Base-by-base conservation (phyloP, 2,888 invertebrate species). In the Opisthograptis luteolata region DNA sequence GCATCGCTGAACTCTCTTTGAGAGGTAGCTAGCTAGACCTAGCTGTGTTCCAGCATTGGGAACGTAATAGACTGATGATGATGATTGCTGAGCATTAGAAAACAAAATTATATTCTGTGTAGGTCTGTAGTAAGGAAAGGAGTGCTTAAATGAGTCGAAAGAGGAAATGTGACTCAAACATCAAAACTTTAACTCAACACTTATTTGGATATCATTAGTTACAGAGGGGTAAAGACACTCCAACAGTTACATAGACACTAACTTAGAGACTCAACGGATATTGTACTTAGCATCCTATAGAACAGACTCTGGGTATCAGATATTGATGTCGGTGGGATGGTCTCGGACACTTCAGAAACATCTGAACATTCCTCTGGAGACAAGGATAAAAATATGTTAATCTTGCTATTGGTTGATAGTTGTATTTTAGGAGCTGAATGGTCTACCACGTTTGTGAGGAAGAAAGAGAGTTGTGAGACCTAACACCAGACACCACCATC, bases 251-350 rank as follows among this genome's bases (percentile, higher is more conserved):
- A 31, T 1, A 15, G 24, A 4, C 9, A 45, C 41, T 60, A 58
- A 49, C 54, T 41, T 45, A 55, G 62, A 12, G 87, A 84, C 58
- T 88, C 88, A 65, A 73, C 68, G 3, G 88, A 87, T 62, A 85
- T 87, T 58, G 86, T 86, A 81, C 88, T 88, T 73, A 88, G 68
- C 88, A 87, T 83, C 70, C 85, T 84, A 73, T 66, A 70, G 54
- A 81, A 86, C 42, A 87, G 62, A 47, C 78, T 79, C 37, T 82
- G 79, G 46, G 65, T 53, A 31, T 79, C 80, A 32, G 69, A 62
- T 34, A 40, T 73, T 3, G 39, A 39, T 8, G 39, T 49, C 56
- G 58, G 77, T 68, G 24, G 77, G 69, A 49, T 31, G 31, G 41
- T 47, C 15, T 53, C 31, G 13, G 59, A 51, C 28, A 70, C 55